Evolutionary conservation across 1,140 invertebrate species (phyloP).

Genomic region (Zeugodacus cucurbitae): DNA sequence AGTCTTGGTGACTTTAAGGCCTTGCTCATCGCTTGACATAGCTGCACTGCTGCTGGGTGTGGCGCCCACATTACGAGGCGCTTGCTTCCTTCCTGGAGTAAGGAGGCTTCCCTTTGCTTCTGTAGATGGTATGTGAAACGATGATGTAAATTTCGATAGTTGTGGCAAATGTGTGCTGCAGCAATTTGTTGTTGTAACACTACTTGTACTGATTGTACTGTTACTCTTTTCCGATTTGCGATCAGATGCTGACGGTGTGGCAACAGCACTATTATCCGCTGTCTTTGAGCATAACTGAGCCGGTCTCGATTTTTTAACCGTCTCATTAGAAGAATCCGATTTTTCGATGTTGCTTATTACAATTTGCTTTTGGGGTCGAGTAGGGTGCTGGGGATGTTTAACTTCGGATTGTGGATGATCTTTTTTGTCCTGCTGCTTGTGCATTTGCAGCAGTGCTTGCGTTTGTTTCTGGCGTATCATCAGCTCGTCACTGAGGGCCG

Average conservation of each 20-base stretch:
- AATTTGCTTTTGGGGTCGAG: neutral
- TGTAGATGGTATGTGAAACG: slow-evolving; percentile 58
- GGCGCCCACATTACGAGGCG: neutral
- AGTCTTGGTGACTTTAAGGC: slow-evolving; percentile 41
- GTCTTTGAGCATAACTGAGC: neutral
- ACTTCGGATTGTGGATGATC: slow-evolving; percentile 22
- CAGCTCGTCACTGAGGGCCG: slow-evolving; percentile 44
- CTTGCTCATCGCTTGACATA: neutral
- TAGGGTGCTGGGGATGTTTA: slow-evolving; percentile 19
- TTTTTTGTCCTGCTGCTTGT: slow-evolving; percentile 36
- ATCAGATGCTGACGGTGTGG: slow-evolving; percentile 53
- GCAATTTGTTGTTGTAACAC: slow-evolving; percentile 61
- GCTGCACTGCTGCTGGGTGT: neutral
- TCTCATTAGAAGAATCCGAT: neutral
- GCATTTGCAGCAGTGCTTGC: neutral
- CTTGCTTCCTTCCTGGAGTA: slow-evolving; percentile 39
- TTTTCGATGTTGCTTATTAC: neutral
- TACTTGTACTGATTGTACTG: slow-evolving; percentile 61
- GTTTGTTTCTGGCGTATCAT: slow-evolving; percentile 43
- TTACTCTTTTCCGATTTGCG: slow-evolving; percentile 64
- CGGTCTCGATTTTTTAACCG: neutral
- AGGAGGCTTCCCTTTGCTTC: neutral
- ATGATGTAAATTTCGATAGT: slow-evolving; percentile 62
- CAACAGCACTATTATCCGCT: neutral
- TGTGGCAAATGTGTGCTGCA: slow-evolving; percentile 62